Base-by-base conservation (phyloP, 2,113 vertebrate species). In the Odontophorus gujanensis region DNA sequence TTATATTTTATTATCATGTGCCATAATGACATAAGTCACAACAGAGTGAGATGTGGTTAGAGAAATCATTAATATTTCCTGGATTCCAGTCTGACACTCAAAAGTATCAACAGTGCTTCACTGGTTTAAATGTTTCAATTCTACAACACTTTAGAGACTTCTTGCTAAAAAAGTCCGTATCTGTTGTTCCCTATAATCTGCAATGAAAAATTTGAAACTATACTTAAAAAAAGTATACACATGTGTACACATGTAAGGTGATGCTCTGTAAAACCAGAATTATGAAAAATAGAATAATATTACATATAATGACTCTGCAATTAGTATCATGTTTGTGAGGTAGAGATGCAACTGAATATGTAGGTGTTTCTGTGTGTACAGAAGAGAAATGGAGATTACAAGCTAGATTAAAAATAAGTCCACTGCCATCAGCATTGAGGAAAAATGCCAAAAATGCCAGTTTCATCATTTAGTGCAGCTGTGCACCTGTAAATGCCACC, bases 21-120 rank as follows among this genome's bases (percentile, higher is more conserved):
- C 69, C 12, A 55, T 92, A 96, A 92, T 92, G 79, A 40, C 43
- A 84, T 94, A 80, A 95, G 32, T 90, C 95, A 19, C 78, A 97
- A 51, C 30, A 87, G 87, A 95, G 36, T 96, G 65, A 96, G 69
- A 91, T 53, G 94, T 57, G 69, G 90, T 43, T 62, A 94, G 69
- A 74, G 18, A 92, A 97, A 95, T 91, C 81, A 92, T 93, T 97
- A 95, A 58, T 92, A 87, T 92, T 96, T 95, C 61, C 51, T 71
- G 57, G 68, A 95, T 96, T 95, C 53, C 51, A 87, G 51, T 73
- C 67, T 96, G 92, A 94, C 96, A 85, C 72, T 78, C 57, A 62
- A 68, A 93, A 84, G 92, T 96, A 96, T 82, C 90, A 94, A 79
- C 50, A 87, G 55, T 86, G 81, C 59, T 97, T 96, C 92, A 91